phyloP scores from a whole-genome alignment of 2,888 invertebrate species.

The Drosophila trichaetosa region DNA sequence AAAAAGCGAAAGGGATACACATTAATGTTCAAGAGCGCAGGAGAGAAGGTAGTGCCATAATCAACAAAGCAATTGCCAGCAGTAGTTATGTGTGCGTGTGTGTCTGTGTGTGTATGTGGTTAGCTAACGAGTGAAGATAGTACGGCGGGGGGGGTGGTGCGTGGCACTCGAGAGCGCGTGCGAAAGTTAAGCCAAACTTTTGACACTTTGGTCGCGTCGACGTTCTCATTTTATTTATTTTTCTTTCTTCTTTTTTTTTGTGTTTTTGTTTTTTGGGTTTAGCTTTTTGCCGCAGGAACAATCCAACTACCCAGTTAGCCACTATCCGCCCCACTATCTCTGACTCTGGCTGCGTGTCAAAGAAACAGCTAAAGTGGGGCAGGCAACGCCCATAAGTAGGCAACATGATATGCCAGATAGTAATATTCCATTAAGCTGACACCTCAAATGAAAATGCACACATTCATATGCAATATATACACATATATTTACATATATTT shows the following conservation, averaged over 20 bases:
- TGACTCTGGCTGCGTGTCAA: neutral
- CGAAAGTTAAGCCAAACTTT: constrained; percentile 74
- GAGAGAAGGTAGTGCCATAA: constrained; percentile 34
- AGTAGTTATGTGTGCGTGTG: constrained; percentile 4
- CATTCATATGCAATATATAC: neutral
- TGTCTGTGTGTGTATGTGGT: constrained; percentile 35
- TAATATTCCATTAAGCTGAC: constrained; percentile 20
- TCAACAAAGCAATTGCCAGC: constrained; percentile 59
- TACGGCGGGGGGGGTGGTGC: neutral
- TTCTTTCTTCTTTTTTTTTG: neutral
- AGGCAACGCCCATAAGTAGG: constrained; percentile 54
- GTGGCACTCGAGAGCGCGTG: constrained; percentile 50
- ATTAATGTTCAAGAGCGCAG: constrained; percentile 33
- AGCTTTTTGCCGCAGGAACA: constrained; percentile 31
- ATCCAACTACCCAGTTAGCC: neutral
- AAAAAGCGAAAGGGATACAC: constrained; percentile 68
- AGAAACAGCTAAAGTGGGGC: neutral
- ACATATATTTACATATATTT: neutral
- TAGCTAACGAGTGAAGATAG: constrained; percentile 39
- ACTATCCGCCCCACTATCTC: neutral
- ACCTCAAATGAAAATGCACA: constrained; percentile 7
- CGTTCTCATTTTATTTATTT: constrained; percentile 24
- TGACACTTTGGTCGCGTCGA: constrained; percentile 65
- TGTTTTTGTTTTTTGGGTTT: constrained; percentile 10
- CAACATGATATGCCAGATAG: constrained; percentile 34